Conservation (phyloP, 2,888 invertebrate genomes). For the Tetropium fuscum region DNA sequence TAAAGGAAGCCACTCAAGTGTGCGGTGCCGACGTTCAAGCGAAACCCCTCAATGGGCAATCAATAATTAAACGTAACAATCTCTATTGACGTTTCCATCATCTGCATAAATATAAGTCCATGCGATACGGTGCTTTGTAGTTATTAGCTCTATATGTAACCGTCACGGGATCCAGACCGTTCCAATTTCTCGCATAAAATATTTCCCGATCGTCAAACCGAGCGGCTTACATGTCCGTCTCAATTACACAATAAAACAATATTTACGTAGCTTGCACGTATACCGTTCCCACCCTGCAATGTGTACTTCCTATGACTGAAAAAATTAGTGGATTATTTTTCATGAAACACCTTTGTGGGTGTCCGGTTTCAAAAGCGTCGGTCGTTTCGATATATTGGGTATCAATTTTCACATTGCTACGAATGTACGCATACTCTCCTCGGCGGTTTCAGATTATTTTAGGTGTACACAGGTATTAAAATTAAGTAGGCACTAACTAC, state of each 20-base stretch:
- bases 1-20: slow-evolving; percentile 54
- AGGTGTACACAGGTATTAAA: no score
- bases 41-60: slow-evolving; percentile 51
- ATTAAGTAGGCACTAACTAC: no score
- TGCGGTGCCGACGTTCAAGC: slow-evolving; percentile 52
- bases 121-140: no score
- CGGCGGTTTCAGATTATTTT: no score
- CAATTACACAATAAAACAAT: slow-evolving; percentile 27
- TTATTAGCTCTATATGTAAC: no score
- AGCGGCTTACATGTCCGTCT: no score
- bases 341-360: slow-evolving; percentile 39
- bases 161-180: no score
- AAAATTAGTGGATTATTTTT: slow-evolving; percentile 41
- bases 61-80: slow-evolving; percentile 49
- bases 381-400: slow-evolving; percentile 34
- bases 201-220: no score
- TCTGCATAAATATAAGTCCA: neutral
- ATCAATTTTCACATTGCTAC: slow-evolving; percentile 30
- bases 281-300: slow-evolving; percentile 45
- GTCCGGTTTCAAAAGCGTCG: slow-evolving; percentile 38
- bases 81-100: slow-evolving; percentile 14
- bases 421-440: slow-evolving; percentile 16
- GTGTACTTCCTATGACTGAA: slow-evolving; percentile 47
- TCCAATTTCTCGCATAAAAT: no score
- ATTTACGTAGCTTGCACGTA: slow-evolving; percentile 32